Base-by-base conservation (phyloP, 1,140 invertebrate species). In the Protaetia brevitarsis region DNA sequence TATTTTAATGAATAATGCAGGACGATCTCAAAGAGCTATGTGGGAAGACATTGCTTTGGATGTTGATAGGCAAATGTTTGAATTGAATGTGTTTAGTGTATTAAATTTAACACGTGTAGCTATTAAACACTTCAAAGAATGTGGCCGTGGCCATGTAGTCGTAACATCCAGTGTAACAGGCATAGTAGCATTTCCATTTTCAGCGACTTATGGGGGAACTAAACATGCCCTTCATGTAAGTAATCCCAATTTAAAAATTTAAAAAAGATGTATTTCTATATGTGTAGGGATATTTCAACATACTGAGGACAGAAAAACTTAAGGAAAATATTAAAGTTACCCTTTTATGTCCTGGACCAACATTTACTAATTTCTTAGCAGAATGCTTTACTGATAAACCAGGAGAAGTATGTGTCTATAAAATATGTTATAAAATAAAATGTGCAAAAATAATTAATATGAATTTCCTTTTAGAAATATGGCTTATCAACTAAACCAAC, bases 221-320 rank as follows among this genome's bases (percentile, higher is more conserved):
- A 96, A 96, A 79, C 87, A 91, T 79, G 91, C 93, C 0, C 72
- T 96, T 37, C 90, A 94, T 73, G 92, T 92, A 80, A 71, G 71
- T 58, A 63, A 34, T 31, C 30, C 37, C n/a, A 34, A 34, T 34
- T 34, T 34, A 7, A 6, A 34, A 34, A n/a, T 7, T n/a, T 34
- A n/a, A 34, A 7, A 6, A 34, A 34, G 31, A 34, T 34, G n/a
- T n/a, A n/a, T n/a, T 66, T 59, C n/a, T n/a, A 11, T 68, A 67
- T 69, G 79, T 79, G 64, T 70, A 91, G 88, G 89, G 90, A 16
- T 94, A 92, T 72, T 88, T 90, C 71, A 82, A 87, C 64, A 71
- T 78, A 41, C 76, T 93, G 11, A 74, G 84, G 63, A 74, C 79
- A n/a, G 91, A 93, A 77, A 86, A 88, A 73, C 66, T 80, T 0